Conservation (phyloP, 2,888 invertebrate species). For the Himalopsyche tibetana region DNA sequence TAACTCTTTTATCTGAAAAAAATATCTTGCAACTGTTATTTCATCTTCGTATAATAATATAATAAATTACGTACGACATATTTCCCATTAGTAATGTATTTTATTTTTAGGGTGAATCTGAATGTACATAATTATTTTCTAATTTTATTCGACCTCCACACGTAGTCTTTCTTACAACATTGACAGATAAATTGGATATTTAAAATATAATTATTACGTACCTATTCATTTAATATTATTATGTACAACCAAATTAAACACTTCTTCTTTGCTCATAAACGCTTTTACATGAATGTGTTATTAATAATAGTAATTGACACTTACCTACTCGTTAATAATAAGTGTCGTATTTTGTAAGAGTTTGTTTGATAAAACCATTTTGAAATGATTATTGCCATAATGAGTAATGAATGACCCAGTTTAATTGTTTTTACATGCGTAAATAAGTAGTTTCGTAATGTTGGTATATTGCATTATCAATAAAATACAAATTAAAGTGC, state of each 20-base stretch:
- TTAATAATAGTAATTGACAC: neutral
- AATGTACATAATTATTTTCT: no score
- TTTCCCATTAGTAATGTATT: no score
- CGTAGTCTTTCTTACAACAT: no score
- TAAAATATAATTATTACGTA: neutral
- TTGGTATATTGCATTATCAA: neutral
- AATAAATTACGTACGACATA: no score
- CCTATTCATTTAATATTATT: neutral
- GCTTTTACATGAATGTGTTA: neutral
- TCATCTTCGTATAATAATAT: no score
- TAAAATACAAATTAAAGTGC: constrained; percentile 14
- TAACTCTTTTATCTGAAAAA: no score
- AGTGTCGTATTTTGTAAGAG: constrained; percentile 15
- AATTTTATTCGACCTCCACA: no score
- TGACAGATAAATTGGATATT: neutral
- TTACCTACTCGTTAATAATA: neutral
- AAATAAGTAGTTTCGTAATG: neutral
- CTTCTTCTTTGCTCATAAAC: no score
- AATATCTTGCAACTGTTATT: no score
- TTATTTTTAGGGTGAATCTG: no score
- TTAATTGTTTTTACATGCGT: constrained; percentile 20
- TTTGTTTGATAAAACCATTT: constrained; percentile 20
- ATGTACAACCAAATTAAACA: neutral
- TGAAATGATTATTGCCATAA: constrained; percentile 8
- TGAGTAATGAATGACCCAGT: neutral